A percentile compares a stretch with the other conserved stretches of the same genome.
These are phyloP conservation scores for Eristalis intricaria DNA, from an alignment of 2,888 invertebrate species.

Conservation along the genomic window DNA sequence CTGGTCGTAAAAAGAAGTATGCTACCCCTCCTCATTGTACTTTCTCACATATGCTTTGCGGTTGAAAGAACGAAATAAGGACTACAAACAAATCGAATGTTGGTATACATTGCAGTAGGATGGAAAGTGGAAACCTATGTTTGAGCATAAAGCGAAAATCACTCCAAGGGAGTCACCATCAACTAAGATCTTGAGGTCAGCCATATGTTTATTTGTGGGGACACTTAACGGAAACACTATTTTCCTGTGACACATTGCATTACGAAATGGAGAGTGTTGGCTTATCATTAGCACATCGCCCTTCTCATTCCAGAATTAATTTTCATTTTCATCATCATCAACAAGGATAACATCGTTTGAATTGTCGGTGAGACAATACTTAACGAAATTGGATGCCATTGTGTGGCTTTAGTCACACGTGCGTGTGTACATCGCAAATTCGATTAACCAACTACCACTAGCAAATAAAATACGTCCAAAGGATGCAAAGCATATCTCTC, in stretches of 20 bases:
- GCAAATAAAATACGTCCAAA: slow-evolving; percentile 31
- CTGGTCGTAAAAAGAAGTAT: slow-evolving; percentile 10
- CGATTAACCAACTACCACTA: slow-evolving; percentile 35
- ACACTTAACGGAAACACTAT: slow-evolving; percentile 46
- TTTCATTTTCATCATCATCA: slow-evolving; percentile 52
- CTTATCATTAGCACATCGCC: slow-evolving; percentile 3
- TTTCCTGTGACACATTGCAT: slow-evolving; percentile 52
- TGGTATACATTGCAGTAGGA: slow-evolving; percentile 5
- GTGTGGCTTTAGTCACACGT: slow-evolving; percentile 9
- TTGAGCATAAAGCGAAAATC: slow-evolving; percentile 8
- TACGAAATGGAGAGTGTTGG: slow-evolving; percentile 32
- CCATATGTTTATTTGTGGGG: slow-evolving; percentile 37
- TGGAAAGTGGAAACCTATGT: slow-evolving; percentile 56
- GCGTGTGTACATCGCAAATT: slow-evolving; percentile 17
- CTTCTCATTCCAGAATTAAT: slow-evolving; percentile 18
- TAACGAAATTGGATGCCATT: slow-evolving; percentile 55
- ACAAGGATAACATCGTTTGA: slow-evolving; percentile 26
- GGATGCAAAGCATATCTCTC: slow-evolving; percentile 7
- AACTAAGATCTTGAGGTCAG: slow-evolving; percentile 18
- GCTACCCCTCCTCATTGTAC: background rate
- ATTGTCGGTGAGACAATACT: slow-evolving; percentile 44
- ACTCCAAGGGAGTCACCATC: slow-evolving; percentile 12
- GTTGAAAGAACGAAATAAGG: slow-evolving; percentile 43
- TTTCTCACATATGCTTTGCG: slow-evolving; percentile 18
- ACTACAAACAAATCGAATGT: slow-evolving; percentile 44